Percentiles rank a stretch among this genome's conserved stretches.
phyloP scores from a whole-genome alignment of 2,888 invertebrate genomes.

The Matsumyia berberina region DNA sequence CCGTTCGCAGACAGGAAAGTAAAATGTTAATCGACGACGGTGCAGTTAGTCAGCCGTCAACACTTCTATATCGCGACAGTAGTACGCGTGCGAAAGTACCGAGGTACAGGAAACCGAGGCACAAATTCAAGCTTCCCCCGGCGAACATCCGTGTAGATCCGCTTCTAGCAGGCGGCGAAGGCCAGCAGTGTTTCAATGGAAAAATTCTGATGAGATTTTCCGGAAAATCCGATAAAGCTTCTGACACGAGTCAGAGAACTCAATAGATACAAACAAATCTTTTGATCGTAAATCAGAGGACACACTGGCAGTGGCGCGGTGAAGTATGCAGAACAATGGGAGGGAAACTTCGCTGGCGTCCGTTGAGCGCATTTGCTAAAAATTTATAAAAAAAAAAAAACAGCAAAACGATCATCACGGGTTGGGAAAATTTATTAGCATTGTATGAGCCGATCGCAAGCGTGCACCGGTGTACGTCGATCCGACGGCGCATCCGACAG shows the following conservation, averaged over 20 bases:
- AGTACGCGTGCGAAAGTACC: conserved; percentile 52
- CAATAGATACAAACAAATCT: conserved; percentile 31
- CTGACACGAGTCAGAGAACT: conserved; percentile 47
- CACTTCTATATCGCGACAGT: conserved; percentile 27
- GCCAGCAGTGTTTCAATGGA: conserved; percentile 36
- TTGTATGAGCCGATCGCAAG: conserved; percentile 50
- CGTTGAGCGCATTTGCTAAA: conserved; percentile 40
- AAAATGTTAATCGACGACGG: conserved; percentile 45
- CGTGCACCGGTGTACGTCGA: conserved; percentile 53
- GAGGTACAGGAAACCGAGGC: conserved; percentile 56
- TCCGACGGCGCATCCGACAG: conserved; percentile 38
- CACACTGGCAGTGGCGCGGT: conserved; percentile 24
- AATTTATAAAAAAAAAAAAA: conserved; percentile 21
- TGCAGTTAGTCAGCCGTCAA: conserved; percentile 47
- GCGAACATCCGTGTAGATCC: conserved; percentile 50
- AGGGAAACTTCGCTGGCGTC: conserved; percentile 51
- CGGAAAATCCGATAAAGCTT: conserved; percentile 67
- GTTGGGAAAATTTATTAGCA: conserved; percentile 63
- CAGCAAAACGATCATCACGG: conserved; percentile 23
- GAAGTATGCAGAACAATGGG: conserved; percentile 61
- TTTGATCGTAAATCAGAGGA: conserved; percentile 61
- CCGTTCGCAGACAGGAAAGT: conserved; percentile 68
- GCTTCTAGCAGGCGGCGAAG: conserved; percentile 43
- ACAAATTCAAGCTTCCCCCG: conserved; percentile 46
- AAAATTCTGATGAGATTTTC: conserved; percentile 67